Evolutionary conservation across 1,140 invertebrate genomes (phyloP).

Genomic region (Drosophila lowei): DNA sequence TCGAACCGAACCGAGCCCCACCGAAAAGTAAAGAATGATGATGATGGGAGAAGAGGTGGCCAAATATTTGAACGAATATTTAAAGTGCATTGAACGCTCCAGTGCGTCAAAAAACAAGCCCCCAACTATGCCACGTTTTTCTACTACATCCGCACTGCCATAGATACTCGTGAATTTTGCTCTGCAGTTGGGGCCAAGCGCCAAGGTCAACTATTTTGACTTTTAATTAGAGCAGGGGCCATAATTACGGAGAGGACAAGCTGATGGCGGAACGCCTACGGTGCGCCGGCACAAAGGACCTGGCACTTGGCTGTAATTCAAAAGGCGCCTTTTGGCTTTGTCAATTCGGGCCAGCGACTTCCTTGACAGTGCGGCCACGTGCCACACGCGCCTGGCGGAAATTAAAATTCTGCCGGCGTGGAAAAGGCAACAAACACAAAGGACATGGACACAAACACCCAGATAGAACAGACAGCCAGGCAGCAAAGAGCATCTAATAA

Average conservation of each 20-base stretch:
- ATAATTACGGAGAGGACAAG: slow-evolving; percentile 35
- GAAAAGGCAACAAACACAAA: slow-evolving; percentile 35
- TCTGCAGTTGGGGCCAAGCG: neutral
- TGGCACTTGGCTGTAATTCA: slow-evolving; percentile 3
- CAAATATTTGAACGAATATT: slow-evolving; percentile 71
- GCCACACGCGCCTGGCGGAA: slow-evolving; percentile 54
- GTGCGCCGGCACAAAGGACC: slow-evolving; percentile 32
- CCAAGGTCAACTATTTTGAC: slow-evolving; percentile 43
- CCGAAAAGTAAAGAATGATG: neutral
- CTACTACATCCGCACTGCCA: too few relatives aligned
- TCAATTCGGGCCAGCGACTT: slow-evolving; percentile 24
- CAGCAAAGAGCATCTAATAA: slow-evolving; percentile 48
- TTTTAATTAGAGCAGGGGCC: slow-evolving; percentile 39
- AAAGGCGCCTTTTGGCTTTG: slow-evolving; percentile 16
- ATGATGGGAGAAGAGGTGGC: slow-evolving; percentile 10
- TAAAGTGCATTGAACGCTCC: slow-evolving; percentile 62
- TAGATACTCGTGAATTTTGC: too few relatives aligned
- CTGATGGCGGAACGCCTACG: slow-evolving; percentile 21
- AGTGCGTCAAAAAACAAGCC: slow-evolving; percentile 53
- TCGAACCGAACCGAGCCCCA: neutral
- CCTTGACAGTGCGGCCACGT: slow-evolving; percentile 58
- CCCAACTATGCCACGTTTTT: too few relatives aligned
- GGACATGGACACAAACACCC: slow-evolving; percentile 3
- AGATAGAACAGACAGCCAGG: slow-evolving; percentile 13
- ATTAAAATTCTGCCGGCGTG: slow-evolving; percentile 69